A percentile compares a stretch with the other conserved stretches of the same genome.
Evolutionary conservation across 2,797 vertebrate species (phyloP).

Genomic region (Iguana delicatissima): DNA sequence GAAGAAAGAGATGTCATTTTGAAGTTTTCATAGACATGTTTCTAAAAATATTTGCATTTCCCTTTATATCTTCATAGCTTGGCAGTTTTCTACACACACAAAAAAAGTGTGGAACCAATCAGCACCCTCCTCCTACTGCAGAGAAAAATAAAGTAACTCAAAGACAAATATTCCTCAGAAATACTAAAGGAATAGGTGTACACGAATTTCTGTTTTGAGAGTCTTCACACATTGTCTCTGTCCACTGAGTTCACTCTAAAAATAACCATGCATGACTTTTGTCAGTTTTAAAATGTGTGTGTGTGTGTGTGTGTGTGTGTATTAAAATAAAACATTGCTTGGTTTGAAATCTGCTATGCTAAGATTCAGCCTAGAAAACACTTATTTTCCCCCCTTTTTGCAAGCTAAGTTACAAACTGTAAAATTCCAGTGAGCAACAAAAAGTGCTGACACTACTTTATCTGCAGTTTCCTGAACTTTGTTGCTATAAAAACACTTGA

Average conservation of each 20-base stretch:
- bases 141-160: neutral
- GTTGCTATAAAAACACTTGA: constrained; percentile 68
- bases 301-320: too few species aligned
- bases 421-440: constrained; percentile 64
- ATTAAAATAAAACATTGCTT: constrained; percentile 21
- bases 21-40: neutral
- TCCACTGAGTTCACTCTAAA: neutral
- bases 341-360: constrained; percentile 46
- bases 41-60: neutral
- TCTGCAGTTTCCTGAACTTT: constrained; percentile 56
- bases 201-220: neutral
- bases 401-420: constrained; percentile 51
- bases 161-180: neutral
- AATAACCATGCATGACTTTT: neutral
- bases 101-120: neutral
- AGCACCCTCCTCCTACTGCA: neutral
- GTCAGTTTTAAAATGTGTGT: neutral
- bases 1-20: too few species aligned
- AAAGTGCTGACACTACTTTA: constrained; percentile 67
- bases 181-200: neutral
- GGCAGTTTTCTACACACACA: neutral
- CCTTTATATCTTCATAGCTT: neutral
- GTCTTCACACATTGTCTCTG: neutral
- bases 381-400: constrained; percentile 34
- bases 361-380: constrained; percentile 52